Evolutionary conservation across 2,113 vertebrate species (phyloP), one percentile per base, ranked within the genome.

Genomic region (Cinclus cinclus): DNA sequence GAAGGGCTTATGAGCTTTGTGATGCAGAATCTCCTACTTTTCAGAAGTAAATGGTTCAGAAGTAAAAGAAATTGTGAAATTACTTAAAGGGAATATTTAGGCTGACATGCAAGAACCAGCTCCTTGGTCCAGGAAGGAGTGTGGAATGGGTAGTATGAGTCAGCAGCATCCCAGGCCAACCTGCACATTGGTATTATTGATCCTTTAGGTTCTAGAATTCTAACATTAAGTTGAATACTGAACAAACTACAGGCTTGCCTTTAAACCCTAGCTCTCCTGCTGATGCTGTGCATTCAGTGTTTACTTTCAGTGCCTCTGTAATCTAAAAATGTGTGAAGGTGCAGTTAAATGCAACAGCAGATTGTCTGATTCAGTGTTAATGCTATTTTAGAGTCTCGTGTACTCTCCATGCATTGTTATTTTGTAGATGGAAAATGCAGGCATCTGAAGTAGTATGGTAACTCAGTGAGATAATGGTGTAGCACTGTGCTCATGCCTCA

Each of bases 321-420:
- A 76, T 73, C 49, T 86, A 47, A 90, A 92, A 88, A 73, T 37
- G 35, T 93, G 79, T 89, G 68, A 92, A 80, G 41, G 50, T 86
- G 41, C 71, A 62, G 46, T 53, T 90, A 31, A 90, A 90, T 65
- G 59, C 63, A 89, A 49, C 46, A 95, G 76, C 68, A 76, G 75
- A 90, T 55, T 83, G 70, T 75, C 65, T 83, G 30, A 62, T 89
- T 73, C 62, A 37, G 41, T 62, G 25, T 80, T 86, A 86, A 56
- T 14, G 9, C 49, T 88, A 39, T 60, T 86, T 83, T 52, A 65
- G 41, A 46, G 52, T 83, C 55, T 85, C 18, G 11, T 20, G 13
- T 74, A 25, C 18, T 91, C 65, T 63, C 15, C 17, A 8, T 82
- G 31, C 22, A 18, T 77, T 73, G 58, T 79, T 93, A 27, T 50